phyloP scores from a whole-genome alignment of 2,888 invertebrate genomes.

The Campoletis raptor region DNA sequence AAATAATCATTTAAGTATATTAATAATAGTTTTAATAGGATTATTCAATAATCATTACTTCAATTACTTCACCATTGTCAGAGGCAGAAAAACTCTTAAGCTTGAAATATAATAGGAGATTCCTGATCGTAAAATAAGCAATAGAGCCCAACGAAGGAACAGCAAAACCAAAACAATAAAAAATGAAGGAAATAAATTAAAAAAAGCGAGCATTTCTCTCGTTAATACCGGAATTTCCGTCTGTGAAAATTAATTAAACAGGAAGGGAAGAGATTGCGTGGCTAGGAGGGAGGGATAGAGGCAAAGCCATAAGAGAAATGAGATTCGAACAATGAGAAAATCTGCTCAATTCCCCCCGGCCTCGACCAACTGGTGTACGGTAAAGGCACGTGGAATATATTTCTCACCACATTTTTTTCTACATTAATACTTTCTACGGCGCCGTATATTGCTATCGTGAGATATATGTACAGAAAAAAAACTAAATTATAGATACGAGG shows the following conservation, averaged over 20 bases:
- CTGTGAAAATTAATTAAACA: conserved; percentile 56
- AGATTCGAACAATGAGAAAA: conserved; percentile 56
- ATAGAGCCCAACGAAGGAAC: background rate
- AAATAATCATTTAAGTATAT: background rate
- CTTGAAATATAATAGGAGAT: background rate
- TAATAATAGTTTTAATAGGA: background rate
- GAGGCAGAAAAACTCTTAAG: background rate
- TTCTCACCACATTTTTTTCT: conserved; percentile 27
- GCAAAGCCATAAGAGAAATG: conserved; percentile 25
- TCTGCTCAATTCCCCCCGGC: conserved; percentile 53
- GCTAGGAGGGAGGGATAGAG: background rate
- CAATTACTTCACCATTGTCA: background rate
- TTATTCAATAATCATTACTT: background rate
- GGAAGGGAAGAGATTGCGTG: conserved; percentile 14
- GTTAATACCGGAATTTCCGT: conserved; percentile 40
- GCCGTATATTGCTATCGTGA: background rate
- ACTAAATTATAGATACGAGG: no score
- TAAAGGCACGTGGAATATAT: conserved; percentile 40
- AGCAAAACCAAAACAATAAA: background rate
- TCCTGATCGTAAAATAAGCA: background rate
- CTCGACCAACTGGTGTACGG: conserved; percentile 15
- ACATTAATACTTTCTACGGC: conserved; percentile 31
- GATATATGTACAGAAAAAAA: background rate
- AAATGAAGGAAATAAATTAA: background rate
- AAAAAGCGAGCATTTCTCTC: conserved; percentile 5